A percentile compares a stretch with the other conserved stretches of the same genome.
Conservation (phyloP, 1,140 invertebrate genomes). For the Daktulosphaira vitifoliae region DNA sequence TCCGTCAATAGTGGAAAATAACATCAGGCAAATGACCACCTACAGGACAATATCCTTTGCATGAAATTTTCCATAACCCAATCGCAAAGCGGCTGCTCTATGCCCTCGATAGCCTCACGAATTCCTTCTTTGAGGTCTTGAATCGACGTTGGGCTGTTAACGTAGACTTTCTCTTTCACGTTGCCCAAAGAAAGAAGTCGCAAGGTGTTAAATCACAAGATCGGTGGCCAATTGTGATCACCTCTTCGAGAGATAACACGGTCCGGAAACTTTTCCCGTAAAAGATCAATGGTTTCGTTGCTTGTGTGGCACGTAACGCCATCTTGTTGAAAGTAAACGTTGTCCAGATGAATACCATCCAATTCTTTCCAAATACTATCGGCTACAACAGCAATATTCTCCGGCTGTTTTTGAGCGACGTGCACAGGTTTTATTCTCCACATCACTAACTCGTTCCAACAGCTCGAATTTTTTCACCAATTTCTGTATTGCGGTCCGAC, state of each 20-base stretch:
- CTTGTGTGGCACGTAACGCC: not conserved
- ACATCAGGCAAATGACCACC: not conserved
- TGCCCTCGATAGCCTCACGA: not conserved
- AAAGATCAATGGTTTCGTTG: not conserved
- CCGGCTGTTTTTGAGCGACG: no score
- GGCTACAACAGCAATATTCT: no score
- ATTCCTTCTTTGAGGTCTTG: not conserved
- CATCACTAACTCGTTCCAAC: no score
- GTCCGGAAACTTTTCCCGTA: not conserved
- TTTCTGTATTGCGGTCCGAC: no score
- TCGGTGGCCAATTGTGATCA: not conserved
- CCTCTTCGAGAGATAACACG: not conserved
- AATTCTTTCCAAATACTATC: not conserved
- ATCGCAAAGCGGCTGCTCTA: not conserved
- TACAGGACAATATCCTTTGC: not conserved
- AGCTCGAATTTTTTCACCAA: no score
- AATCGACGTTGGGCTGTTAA: not conserved
- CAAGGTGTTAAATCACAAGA: no score
- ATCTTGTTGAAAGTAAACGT: not conserved
- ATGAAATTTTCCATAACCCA: not conserved
- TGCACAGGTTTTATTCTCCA: no score
- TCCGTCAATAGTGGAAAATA: not conserved
- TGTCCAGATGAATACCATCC: not conserved
- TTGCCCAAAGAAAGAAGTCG: not conserved
- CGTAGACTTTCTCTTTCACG: no score